Evolutionary conservation across 1,140 invertebrate species (phyloP), one percentile per base, ranked within the genome.

Genomic region (Apocrypta bakeri): DNA sequence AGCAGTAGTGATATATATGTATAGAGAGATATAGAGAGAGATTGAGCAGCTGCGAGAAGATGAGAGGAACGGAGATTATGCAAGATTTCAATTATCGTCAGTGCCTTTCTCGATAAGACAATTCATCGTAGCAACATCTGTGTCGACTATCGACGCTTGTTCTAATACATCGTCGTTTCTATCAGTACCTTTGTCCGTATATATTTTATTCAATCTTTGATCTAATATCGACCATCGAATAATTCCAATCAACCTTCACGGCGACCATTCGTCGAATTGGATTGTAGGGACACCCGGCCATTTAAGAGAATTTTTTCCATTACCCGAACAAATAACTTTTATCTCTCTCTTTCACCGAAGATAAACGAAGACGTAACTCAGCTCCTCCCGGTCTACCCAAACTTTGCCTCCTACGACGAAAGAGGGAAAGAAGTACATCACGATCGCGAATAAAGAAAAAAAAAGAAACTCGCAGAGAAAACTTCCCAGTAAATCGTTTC

Each of bases 81-180:
- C 14, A 27, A 80, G 79, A 2, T 80, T 73, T 73, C 69, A 80
- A 80, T 80, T 80, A 80, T 73, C 33, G 24, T 63, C 64, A 73
- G 33, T 73, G 33, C 61, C 31, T 37, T 73, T 64, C 24, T 0
- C 25, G 31, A 79, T 72, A 37, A 2, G 68, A 72, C n/a, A 2
- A 73, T 73, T 64, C 69, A 64, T 73, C 25, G 8, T 29, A 48
- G 31, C 27, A n/a, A n/a, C n/a, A n/a, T n/a, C 11, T 37, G 56
- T 14, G n/a, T n/a, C 56, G 56, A 9, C 33, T n/a, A n/a, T n/a
- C n/a, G n/a, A n/a, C n/a, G n/a, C n/a, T n/a, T n/a, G n/a, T n/a
- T n/a, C n/a, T n/a, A n/a, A n/a, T n/a, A n/a, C n/a, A n/a, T n/a
- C n/a, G n/a, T n/a, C n/a, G n/a, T n/a, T n/a, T n/a, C n/a, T n/a